Percentiles rank a stretch among this genome's conserved stretches.
Conservation (phyloP, 2,113 vertebrate genomes). For the Capreolus pygargus region DNA sequence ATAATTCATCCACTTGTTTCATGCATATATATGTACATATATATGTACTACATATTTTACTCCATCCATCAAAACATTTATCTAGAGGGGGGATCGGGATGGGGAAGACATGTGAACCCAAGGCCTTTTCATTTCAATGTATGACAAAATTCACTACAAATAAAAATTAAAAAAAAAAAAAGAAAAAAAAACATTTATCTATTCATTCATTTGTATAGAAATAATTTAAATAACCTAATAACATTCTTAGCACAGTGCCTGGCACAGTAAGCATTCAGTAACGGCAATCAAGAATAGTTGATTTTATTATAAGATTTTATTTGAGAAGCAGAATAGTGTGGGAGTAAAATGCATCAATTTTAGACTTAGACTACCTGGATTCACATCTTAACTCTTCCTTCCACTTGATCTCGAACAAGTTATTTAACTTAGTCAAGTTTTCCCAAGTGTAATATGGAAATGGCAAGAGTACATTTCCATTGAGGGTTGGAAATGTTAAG, state of each 20-base stretch:
- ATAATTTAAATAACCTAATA: neutral
- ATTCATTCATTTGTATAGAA: neutral
- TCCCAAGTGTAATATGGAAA: neutral
- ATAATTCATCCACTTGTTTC: neutral
- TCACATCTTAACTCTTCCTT: neutral
- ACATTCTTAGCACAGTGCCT: neutral
- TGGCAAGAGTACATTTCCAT: neutral
- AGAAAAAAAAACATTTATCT: neutral
- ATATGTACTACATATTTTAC: neutral
- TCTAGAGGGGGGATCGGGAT: too few species aligned
- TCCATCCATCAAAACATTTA: neutral
- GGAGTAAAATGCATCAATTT: neutral
- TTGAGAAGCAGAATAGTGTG: neutral
- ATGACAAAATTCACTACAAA: too few species aligned
- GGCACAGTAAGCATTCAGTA: neutral
- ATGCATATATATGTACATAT: neutral
- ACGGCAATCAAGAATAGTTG: neutral
- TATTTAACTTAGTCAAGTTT: neutral
- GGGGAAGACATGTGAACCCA: too few species aligned
- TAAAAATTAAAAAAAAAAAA: too few species aligned
- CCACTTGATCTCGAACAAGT: neutral
- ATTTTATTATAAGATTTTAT: constrained; percentile 34
- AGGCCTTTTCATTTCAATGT: too few species aligned
- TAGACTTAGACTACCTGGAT: neutral
- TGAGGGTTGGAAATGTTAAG: neutral